Evolutionary conservation across 2,797 vertebrate genomes (phyloP), one percentile per base, ranked within the genome.

Genomic region (Spheniscus humboldti): DNA sequence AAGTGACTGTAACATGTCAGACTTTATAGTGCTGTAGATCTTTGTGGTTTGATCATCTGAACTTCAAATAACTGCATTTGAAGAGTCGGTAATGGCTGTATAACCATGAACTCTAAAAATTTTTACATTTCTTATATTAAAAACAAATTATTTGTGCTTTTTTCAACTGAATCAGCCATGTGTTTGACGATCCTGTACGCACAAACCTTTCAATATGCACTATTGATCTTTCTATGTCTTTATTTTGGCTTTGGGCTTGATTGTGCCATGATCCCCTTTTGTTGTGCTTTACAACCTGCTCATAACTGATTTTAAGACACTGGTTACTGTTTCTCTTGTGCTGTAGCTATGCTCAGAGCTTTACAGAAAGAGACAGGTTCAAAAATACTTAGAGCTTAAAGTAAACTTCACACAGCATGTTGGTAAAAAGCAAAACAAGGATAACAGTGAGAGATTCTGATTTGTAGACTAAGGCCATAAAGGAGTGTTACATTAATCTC

Each of bases 331-430:
- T 86, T 81, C 88, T 83, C 3, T 71, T 90, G 57, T 94, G 76
- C 82, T 56, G 31, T 63, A 41, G 74, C n/a, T 80, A 3, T 25
- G 45, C 57, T 83, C 24, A 47, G 87, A 93, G 90, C 56, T 90
- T 84, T 88, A 68, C 50, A 84, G 75, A 50, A 87, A 50, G 52
- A 67, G 81, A 63, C 33, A 59, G 24, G 33, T 88, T 92, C 68
- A 89, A 39, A 95, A 97, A 39, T 72, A 62, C 50, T 88, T 84
- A 41, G 25, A 86, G 66, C 67, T 94, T 84, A 18, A 94, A 92
- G 78, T 80, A 72, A 84, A 86, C 69, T 91, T 94, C 37, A 45
- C 14, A 5, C 48, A 87, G 55, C 55, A n/a, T 28, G 37, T 62
- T 57, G 53, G 81, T 59, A 55, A 73, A 88, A 92, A 90, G 60